Evolutionary conservation across 2,113 vertebrate species (phyloP).

Genomic region (Alethe diademata): DNA sequence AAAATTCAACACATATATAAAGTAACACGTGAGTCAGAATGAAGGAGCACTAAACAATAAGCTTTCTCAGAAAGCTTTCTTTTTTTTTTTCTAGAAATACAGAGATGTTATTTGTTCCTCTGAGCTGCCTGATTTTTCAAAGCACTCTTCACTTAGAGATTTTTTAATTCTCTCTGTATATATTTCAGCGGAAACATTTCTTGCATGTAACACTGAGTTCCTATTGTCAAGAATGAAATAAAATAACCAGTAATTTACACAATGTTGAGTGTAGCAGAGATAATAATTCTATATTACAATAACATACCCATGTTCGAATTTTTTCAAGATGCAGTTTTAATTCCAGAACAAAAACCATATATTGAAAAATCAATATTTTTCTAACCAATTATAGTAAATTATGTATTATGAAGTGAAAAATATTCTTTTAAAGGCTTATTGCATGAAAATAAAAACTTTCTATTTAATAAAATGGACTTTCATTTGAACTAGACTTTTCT

Average conservation of each 20-base stretch:
- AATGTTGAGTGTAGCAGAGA: background rate
- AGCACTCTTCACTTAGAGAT: background rate
- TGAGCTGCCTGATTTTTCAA: background rate
- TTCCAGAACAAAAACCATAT: background rate
- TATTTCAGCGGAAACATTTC: background rate
- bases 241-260: background rate
- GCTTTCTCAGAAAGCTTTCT: background rate
- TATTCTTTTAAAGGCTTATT: background rate
- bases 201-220: background rate
- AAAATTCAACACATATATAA: background rate
- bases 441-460: background rate
- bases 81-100: background rate
- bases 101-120: background rate
- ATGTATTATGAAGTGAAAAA: background rate
- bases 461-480: background rate
- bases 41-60: background rate
- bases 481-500: background rate
- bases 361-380: background rate
- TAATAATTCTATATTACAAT: background rate
- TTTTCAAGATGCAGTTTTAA: background rate
- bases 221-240: background rate
- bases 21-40: background rate
- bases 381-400: background rate
- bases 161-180: background rate
- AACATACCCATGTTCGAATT: background rate